Conservation (phyloP, 2,113 vertebrate genomes). For the Chaetodon auriga region DNA sequence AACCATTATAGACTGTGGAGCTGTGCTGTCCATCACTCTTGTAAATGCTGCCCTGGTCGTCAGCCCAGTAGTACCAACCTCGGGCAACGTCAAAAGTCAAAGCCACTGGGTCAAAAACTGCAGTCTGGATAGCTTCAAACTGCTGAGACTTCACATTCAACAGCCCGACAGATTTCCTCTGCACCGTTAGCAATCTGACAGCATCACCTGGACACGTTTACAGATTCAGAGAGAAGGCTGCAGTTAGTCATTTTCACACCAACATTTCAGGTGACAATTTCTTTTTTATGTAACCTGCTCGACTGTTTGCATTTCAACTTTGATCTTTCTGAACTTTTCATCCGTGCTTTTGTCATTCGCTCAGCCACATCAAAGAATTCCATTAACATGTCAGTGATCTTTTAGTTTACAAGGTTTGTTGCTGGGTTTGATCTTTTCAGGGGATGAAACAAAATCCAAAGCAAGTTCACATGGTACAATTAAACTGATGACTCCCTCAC, state of each 20-base stretch:
- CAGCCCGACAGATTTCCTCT: constrained; percentile 81
- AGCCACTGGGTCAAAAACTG: constrained; percentile 68
- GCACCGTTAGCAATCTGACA: constrained; percentile 82
- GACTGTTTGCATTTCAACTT: neutral
- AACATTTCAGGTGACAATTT: neutral
- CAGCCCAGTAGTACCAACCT: constrained; percentile 88
- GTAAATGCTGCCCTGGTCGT: constrained; percentile 83
- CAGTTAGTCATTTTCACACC: neutral
- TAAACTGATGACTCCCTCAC: neutral
- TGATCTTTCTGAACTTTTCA: constrained; percentile 9
- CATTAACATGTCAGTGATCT: constrained; percentile 8
- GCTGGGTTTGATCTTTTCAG: constrained; percentile 37
- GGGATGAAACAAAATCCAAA: constrained; percentile 35
- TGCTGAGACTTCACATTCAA: constrained; percentile 81
- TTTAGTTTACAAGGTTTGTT: neutral
- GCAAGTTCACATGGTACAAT: neutral
- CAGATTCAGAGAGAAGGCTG: neutral
- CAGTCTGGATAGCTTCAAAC: constrained; percentile 74
- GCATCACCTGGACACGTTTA: constrained; percentile 78
- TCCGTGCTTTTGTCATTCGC: neutral
- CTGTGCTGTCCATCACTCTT: constrained; percentile 72
- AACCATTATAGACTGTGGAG: constrained; percentile 84
- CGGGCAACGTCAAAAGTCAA: constrained; percentile 85
- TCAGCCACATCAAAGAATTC: constrained; percentile 17
- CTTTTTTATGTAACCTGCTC: neutral